Base-by-base conservation (phyloP, 2,113 vertebrate genomes). In the pig (Sus scrofa) region DNA sequence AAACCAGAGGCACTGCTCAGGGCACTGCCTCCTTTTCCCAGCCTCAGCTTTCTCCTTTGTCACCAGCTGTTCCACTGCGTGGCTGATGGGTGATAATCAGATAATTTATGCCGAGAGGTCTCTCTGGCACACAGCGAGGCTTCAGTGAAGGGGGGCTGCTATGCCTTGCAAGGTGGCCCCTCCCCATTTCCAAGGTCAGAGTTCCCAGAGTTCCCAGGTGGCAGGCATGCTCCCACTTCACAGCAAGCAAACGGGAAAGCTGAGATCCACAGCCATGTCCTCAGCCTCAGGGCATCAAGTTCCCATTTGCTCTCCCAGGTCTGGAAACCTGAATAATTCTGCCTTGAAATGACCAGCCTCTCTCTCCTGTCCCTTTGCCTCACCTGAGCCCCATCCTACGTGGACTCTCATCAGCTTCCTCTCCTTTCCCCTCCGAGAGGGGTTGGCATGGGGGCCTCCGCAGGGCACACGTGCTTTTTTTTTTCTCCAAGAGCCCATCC, bases 401-500 rank as follows among this genome's bases (percentile, higher is more conserved):
- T 20, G 22, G 65, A 56, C 44, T 27, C 37, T 58, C 58, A 16
- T 67, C 39, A n/a, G 56, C 60, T 54, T 79, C 73, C 60, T 78
- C n/a, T 70, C 86, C 11, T 34, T 16, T 34, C 32, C 63, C 26
- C 24, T 20, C 58, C 0, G 3, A 83, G 81, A 85, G 44, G 65
- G 58, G 27, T n/a, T 70, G 58, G 70, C n/a, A 6, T 78, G 58
- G 94, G 91, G 84, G 58, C 70, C 94, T 81, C 37, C 60, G 74
- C 32, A 89, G 91, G 90, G 96, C 97, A 95, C 97, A 97, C 19
- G 26, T 0, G 0, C 8, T 44, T 44, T 44, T 68, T 84, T 90
- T 19, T 30, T 50, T 54, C 96, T 96, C 0, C 1, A 96, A 82
- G 71, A 95, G 63, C 91, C 68, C 98, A 84, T 94, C 95, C 91